Conservation (phyloP, 2,797 vertebrate species). For the Neosilurus hyrtlii region DNA sequence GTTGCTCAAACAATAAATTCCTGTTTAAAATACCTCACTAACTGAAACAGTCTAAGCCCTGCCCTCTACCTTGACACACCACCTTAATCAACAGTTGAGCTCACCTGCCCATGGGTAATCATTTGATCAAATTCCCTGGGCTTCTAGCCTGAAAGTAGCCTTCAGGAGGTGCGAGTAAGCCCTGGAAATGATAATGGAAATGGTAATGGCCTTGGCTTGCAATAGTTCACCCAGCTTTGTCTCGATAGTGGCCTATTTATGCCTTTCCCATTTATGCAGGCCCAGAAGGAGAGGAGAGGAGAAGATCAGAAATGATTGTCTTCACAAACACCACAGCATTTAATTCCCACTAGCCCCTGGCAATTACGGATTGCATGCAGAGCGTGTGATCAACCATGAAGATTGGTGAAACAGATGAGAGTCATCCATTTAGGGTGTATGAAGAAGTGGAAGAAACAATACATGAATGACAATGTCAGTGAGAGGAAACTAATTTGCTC, state of each 20-base stretch:
- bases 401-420: conserved; percentile 4
- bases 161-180: too few species aligned
- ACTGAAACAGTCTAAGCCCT: too few species aligned
- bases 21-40: too few species aligned
- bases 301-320: conserved; percentile 37
- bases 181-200: too few species aligned
- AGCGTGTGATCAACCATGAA: not conserved
- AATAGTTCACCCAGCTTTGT: too few species aligned
- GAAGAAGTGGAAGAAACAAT: conserved; percentile 7
- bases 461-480: conserved; percentile 36
- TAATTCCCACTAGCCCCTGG: conserved; percentile 42
- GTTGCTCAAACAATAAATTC: too few species aligned
- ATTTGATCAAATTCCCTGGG: too few species aligned
- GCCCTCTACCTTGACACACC: too few species aligned
- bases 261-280: conserved; percentile 30
- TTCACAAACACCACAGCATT: conserved; percentile 33
- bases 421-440: not conserved
- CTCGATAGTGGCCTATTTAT: conserved; percentile 20
- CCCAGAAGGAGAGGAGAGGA: conserved; percentile 23
- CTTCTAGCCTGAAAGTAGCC: too few species aligned
- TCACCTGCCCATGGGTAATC: too few species aligned
- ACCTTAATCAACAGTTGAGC: too few species aligned
- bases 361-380: conserved; percentile 20
- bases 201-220: too few species aligned
- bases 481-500: conserved; percentile 28